Evolutionary conservation across 2,888 invertebrate genomes (phyloP).

Genomic region (Erynnis tages): DNA sequence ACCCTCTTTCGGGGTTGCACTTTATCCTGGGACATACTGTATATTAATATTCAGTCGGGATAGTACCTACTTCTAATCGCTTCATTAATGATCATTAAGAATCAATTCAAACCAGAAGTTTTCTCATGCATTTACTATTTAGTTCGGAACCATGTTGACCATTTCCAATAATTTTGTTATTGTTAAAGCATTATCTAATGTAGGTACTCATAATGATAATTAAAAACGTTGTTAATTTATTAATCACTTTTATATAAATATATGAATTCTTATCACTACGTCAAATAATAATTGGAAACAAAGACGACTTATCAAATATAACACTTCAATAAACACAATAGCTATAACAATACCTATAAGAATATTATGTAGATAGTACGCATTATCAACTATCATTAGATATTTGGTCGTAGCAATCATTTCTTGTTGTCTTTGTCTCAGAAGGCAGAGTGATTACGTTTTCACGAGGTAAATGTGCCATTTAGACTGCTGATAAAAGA

Average conservation of each 20-base stretch:
- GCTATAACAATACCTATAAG: conserved; percentile 65
- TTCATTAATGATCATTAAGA: too few species aligned
- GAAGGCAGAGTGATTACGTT: conserved; percentile 39
- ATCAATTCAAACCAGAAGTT: too few species aligned
- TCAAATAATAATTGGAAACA: conserved; percentile 59
- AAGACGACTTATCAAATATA: conserved; percentile 47
- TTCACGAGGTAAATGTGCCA: conserved; percentile 47
- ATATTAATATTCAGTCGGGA: too few species aligned
- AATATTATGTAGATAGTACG: conserved; percentile 58
- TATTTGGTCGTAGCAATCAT: conserved; percentile 53
- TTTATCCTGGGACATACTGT: too few species aligned
- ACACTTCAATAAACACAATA: conserved; percentile 60
- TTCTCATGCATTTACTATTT: too few species aligned
- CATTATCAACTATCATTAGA: conserved; percentile 44
- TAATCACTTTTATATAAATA: too few species aligned
- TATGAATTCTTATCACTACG: conserved; percentile 38
- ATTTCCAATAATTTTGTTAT: too few species aligned
- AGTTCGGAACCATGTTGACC: too few species aligned
- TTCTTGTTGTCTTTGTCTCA: conserved; percentile 60
- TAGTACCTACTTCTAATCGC: too few species aligned
- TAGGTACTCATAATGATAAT: conserved; percentile 10
- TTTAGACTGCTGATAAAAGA: conserved; percentile 72
- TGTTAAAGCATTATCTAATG: not conserved
- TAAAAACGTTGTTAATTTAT: not conserved
- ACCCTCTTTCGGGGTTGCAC: too few species aligned